These are phyloP conservation scores for Passer montanus DNA, from an alignment of 2,113 vertebrate species.

Conservation along the genomic window DNA sequence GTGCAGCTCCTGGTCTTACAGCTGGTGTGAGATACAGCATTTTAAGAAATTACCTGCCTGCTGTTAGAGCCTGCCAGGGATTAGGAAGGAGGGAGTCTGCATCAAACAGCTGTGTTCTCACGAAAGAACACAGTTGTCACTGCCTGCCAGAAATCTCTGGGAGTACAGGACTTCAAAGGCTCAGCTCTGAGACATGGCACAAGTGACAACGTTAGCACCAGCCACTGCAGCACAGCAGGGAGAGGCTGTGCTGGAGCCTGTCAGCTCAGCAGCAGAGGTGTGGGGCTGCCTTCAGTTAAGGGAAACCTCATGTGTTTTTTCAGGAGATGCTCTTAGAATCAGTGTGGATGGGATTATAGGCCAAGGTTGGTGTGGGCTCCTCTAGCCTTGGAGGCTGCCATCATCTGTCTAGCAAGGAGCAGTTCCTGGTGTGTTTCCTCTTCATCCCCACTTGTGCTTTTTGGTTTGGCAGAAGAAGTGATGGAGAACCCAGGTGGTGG, in stretches of 20 bases:
- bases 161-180: background rate
- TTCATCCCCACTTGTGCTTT: background rate
- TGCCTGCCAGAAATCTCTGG: background rate
- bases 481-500: background rate
- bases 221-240: background rate
- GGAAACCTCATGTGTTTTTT: background rate
- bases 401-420: background rate
- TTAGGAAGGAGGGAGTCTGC: background rate
- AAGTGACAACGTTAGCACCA: background rate
- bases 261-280: background rate
- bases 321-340: background rate
- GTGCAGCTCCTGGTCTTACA: background rate
- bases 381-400: background rate
- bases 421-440: background rate
- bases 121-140: background rate
- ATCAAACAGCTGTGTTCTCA: background rate
- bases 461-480: background rate
- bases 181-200: background rate
- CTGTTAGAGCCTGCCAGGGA: background rate
- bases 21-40: background rate
- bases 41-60: background rate
- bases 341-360: background rate
- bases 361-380: background rate
- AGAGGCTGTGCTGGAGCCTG: background rate
- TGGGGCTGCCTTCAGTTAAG: background rate